Evolutionary conservation across 1,140 invertebrate species (phyloP), one percentile per base, ranked within the genome.

Genomic region (Penaeus vannamei): DNA sequence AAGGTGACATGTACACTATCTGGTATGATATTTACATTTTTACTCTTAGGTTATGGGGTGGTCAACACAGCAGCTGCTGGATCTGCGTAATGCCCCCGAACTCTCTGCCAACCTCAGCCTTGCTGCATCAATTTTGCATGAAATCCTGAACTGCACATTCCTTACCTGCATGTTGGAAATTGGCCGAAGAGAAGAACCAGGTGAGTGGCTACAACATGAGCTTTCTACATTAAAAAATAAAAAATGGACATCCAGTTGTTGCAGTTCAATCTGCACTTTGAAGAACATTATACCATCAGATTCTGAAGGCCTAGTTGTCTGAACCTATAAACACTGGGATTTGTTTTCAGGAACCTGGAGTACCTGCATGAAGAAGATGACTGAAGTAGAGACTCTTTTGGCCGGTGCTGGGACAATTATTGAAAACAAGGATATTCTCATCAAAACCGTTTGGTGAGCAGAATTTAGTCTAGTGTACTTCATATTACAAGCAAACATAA

Each of bases 121-220:
- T 92, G 95, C 96, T 29, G 95, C 95, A 29, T 93, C 93, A 77
- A 94, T 97, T 85, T 93, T 97, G 17, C 95, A 95, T 90, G 95
- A 95, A 59, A 95, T 97, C 90, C 93, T 96, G 0, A 94, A 95
- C 83, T 95, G 95, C 90, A 95, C 96, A 92, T 97, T 97, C 92
- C 93, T 96, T 69, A 94, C 96, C 80, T 96, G 96, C 22, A 97
- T 97, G 95, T 95, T 97, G 91, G 97, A 96, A 93, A 94, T 97
- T 82, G 96, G 96, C 8, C 96, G 95, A 91, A 95, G 96, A 91
- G 96, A 96, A 62, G 90, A 90, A 23, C 72, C 85, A 84, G n/a
- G 90, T 90, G 46, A 82, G 79, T 29, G 10, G 32, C 92, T 20
- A 72, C 0, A 53, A 17, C n/a, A n/a, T 2, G 26, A 46, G 12